Evolutionary conservation across 2,888 invertebrate genomes (phyloP), one percentile per base, ranked within the genome.

Genomic region (Brachypterus glaber): DNA sequence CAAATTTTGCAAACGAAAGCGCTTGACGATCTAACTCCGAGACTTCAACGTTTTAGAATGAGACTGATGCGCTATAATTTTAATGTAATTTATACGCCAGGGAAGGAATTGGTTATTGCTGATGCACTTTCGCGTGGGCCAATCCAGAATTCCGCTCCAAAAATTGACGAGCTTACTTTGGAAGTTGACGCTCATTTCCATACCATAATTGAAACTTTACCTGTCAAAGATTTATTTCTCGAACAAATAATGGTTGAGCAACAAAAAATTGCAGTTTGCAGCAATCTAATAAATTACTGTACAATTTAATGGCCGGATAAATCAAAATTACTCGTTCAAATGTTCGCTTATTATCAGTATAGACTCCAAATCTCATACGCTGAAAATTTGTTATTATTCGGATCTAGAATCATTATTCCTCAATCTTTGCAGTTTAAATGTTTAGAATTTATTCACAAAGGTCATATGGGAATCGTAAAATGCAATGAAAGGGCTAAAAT

Each of bases 1-100:
- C 40, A 41, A 24, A 30, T 42, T 13, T 18, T 31, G 7, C 35
- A 41, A 33, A 32, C 40, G 4, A 42, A 42, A 29, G 32, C 39
- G 5, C 30, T 42, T 8, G 40, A 41, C 25, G 42, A 42, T 18
- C 12, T 37, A 9, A 41, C 41, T 5, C 41, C 41, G 5, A 5
- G 21, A 7, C 21, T 21, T 21, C 41, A 35, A 17, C 13, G 40
- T 5, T 40, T 40, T 14, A 17, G 40, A 21, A 30, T 40, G 2
- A 25, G 40, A 21, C 21, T 40, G 11, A 37, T 40, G 30, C 18
- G 40, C n/a, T 37, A 21, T 21, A 8, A 15, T 17, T 21, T 7
- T 21, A 9, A 21, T 7, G 9, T 21, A 7, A 7, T 7, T 21
- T 21, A 29, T 13, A 29, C 3, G 35, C 41, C 4, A 37, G 37